Evolutionary conservation across 2,888 invertebrate genomes (phyloP).

Genomic region (Drymonia ruficornis): DNA sequence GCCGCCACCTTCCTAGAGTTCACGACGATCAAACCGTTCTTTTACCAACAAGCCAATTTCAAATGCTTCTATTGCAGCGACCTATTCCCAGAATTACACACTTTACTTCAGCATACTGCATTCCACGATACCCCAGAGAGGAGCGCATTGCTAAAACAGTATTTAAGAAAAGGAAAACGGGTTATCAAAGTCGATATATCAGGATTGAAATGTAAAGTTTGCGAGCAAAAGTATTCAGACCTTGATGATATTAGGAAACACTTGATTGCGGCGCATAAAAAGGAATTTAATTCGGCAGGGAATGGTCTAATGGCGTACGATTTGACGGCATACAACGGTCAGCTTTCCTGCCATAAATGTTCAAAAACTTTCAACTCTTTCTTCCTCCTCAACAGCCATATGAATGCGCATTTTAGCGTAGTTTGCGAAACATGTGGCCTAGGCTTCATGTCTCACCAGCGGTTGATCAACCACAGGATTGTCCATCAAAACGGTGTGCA

Average conservation of each 20-base stretch:
- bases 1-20: conserved; percentile 72
- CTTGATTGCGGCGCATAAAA: conserved; percentile 59
- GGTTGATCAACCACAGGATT: conserved; percentile 69
- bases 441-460: conserved; percentile 75
- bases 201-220: conserved; percentile 66
- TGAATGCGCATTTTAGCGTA: conserved; percentile 76
- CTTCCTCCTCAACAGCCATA: conserved; percentile 72
- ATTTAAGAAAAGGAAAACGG: conserved; percentile 71
- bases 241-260: conserved; percentile 70
- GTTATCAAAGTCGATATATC: conserved; percentile 79
- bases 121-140: conserved; percentile 63
- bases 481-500: conserved; percentile 72
- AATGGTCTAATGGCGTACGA: conserved; percentile 76
- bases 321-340: conserved; percentile 58
- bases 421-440: conserved; percentile 78
- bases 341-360: conserved; percentile 70
- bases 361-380: conserved; percentile 72
- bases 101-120: conserved; percentile 62
- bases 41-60: conserved; percentile 76
- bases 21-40: conserved; percentile 73
- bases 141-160: conserved; percentile 61
- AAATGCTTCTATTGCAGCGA: conserved; percentile 78
- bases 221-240: conserved; percentile 68
- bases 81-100: conserved; percentile 70
- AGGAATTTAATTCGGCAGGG: conserved; percentile 73